Evolutionary conservation across 1,140 invertebrate species (phyloP).

Genomic region (Drosophila orosa): DNA sequence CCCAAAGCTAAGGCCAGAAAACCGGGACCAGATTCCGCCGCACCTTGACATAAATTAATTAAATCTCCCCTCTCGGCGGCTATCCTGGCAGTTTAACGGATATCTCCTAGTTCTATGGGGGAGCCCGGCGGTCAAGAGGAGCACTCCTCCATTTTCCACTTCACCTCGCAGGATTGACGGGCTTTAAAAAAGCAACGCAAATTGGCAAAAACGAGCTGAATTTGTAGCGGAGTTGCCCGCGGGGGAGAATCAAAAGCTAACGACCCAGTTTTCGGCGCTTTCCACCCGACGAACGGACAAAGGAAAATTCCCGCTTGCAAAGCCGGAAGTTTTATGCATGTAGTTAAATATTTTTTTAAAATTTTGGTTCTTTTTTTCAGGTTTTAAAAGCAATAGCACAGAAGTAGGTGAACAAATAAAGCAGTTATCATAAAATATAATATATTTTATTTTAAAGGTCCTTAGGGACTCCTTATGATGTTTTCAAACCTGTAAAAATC

Average conservation of each 20-base stretch:
- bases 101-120: conserved; percentile 23
- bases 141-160: background rate
- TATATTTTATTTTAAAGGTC: too few relatives aligned
- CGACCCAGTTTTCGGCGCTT: conserved; percentile 19
- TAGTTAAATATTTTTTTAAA: background rate
- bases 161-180: background rate
- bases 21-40: conserved; percentile 12
- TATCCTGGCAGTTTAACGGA: conserved; percentile 45
- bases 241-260: conserved; percentile 38
- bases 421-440: too few relatives aligned
- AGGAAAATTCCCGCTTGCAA: conserved; percentile 5
- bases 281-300: background rate
- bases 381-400: too few relatives aligned
- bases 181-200: conserved; percentile 44
- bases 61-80: conserved; percentile 44
- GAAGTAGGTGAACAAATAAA: too few relatives aligned
- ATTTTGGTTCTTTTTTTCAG: too few relatives aligned
- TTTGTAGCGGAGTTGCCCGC: conserved; percentile 16
- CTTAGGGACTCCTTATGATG: too few relatives aligned
- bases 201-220: conserved; percentile 38
- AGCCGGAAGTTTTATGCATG: conserved; percentile 1
- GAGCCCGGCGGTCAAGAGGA: conserved; percentile 34
- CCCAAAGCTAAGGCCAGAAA: background rate
- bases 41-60: conserved; percentile 71
- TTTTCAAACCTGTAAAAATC: background rate